Evolutionary conservation across 2,888 invertebrate genomes (phyloP), one percentile per base, ranked within the genome.

Genomic region (Macaria notata): DNA sequence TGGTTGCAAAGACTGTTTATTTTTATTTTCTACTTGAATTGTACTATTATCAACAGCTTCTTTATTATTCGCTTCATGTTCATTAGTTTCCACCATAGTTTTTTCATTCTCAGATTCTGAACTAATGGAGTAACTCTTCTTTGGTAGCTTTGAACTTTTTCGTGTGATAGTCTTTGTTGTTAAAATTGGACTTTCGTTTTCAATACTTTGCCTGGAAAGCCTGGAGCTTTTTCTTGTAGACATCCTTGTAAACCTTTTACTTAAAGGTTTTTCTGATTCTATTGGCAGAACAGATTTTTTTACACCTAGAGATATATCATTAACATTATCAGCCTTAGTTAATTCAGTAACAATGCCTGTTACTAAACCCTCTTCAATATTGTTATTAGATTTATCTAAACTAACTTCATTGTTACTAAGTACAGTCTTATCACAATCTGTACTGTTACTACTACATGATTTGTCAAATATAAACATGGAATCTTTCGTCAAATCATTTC

Each of bases 361-460:
- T 19, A 19, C 19, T 19, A 19, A 19, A 19, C 2, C 19, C 19
- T 2, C 19, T 19, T 19, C 19, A 19, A 19, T 19, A 1, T 19
- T 19, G 19, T 19, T 19, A 19, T 19, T 19, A 41, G 56, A 56
- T 46, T 57, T 62, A 33, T 54, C 56, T 41, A 58, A 43, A 63
- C 52, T 62, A 43, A 36, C 9, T 42, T 54, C 70, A 68, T 66
- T 72, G 63, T 61, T 64, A 47, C 70, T 78, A 61, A 83, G 67
- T 9, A 80, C 75, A 77, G 81, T 83, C 54, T 78, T 78, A 67
- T 86, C 74, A 73, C 72, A 73, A 61, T 82, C 77, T 62, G 63
- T 65, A 65, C 75, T 82, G 49, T 74, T 77, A 69, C 78, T 81
- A 47, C 45, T 65, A 62, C 62, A 69, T 38, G 82, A 83, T 60